Evolutionary conservation across 1,140 invertebrate genomes (phyloP).

Genomic region (Drosophila pseudoananassae): DNA sequence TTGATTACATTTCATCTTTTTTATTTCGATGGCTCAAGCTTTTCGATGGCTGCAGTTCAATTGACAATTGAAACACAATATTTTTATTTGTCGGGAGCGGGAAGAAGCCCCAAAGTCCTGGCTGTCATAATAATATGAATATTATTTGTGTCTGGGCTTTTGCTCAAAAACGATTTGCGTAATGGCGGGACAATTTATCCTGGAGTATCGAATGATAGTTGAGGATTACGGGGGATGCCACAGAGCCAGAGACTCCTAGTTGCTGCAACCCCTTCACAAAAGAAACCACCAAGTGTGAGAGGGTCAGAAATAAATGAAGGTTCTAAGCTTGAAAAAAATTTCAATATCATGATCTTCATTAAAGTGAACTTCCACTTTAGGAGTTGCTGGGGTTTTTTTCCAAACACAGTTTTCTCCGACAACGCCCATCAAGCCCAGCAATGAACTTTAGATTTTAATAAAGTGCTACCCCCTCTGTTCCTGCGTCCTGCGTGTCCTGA

Average conservation of each 20-base stretch:
- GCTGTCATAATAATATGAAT: conserved; percentile 64
- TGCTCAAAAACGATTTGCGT: conserved; percentile 31
- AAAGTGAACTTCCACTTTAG: conserved; percentile 24
- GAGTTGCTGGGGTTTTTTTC: not conserved
- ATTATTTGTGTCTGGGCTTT: conserved; percentile 45
- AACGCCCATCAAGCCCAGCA: conserved; percentile 39
- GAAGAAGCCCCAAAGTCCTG: conserved; percentile 15
- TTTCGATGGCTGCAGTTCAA: conserved; percentile 62
- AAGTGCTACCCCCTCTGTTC: conserved; percentile 33
- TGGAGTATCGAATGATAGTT: conserved; percentile 14
- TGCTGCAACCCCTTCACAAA: too few relatives aligned
- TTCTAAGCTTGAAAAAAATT: conserved; percentile 2
- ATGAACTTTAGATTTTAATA: conserved; percentile 67
- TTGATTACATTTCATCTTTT: conserved; percentile 67
- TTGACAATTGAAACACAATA: conserved; percentile 76
- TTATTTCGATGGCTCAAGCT: conserved; percentile 31
- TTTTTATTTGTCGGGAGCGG: conserved; percentile 43
- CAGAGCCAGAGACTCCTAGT: conserved; percentile 4
- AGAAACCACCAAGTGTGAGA: too few relatives aligned
- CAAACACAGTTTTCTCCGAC: conserved; percentile 11
- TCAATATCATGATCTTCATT: conserved; percentile 13
- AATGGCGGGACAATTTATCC: conserved; percentile 28
- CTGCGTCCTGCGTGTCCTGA: not conserved
- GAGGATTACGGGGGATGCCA: conserved; percentile 16
- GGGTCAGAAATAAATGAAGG: not conserved